phyloP scores from a whole-genome alignment of 23 tunicate genomes.

The Corella eumyota region DNA sequence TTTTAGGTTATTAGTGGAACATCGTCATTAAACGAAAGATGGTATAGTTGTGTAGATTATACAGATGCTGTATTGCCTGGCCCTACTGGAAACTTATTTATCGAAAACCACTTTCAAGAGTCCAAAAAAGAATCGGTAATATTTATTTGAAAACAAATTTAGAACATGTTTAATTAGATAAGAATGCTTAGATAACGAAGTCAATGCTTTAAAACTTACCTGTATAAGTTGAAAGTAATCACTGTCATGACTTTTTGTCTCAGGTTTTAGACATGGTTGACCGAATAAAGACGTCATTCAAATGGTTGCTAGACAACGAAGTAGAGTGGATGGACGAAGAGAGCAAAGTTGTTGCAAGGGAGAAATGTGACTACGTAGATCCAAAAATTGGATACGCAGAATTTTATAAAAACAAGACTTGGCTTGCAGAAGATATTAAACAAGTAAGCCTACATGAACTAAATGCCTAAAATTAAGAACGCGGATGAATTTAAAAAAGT shows the following conservation, averaged over 20 bases:
- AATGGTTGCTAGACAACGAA: constrained; percentile 43
- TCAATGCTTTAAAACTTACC: neutral
- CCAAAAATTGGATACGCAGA: constrained; percentile 51
- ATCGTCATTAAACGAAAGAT: constrained; percentile 8
- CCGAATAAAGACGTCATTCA: constrained; percentile 12
- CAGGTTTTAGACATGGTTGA: constrained; percentile 25
- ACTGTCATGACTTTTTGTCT: neutral
- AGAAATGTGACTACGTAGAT: constrained; percentile 44
- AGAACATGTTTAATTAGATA: neutral
- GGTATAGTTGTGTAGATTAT: constrained; percentile 31
- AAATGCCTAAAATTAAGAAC: too few relatives aligned
- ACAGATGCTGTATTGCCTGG: constrained; percentile 19
- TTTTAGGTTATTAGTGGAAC: too few relatives aligned
- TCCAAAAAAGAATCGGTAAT: constrained; percentile 48
- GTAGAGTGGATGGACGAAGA: constrained; percentile 83
- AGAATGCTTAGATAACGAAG: neutral
- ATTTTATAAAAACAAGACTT: constrained; percentile 50
- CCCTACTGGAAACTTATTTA: constrained; percentile 62
- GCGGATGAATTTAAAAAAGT: too few relatives aligned
- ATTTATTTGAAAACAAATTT: constrained; percentile 1
- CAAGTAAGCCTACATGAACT: too few relatives aligned
- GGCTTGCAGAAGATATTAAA: constrained; percentile 29
- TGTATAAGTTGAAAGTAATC: neutral
- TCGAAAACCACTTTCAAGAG: constrained; percentile 39
- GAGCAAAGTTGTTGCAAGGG: constrained; percentile 54